Percentiles rank a stretch among this genome's conserved stretches.
phyloP scores from a whole-genome alignment of 2,113 vertebrate genomes.

The Cinclus cinclus region DNA sequence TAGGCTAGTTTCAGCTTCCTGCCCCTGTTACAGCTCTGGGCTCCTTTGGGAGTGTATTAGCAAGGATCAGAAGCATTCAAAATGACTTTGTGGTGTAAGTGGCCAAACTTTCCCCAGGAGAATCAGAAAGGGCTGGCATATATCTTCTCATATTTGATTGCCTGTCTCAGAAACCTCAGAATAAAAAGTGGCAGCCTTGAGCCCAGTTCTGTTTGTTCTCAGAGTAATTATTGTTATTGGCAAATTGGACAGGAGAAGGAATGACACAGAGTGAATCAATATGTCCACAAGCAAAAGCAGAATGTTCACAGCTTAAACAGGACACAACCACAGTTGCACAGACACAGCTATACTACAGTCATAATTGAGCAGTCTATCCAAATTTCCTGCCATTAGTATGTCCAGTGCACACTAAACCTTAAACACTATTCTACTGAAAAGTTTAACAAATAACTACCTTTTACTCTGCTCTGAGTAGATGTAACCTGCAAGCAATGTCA shows the following conservation, averaged over 20 bases:
- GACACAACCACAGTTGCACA: not conserved
- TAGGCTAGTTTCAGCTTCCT: not conserved
- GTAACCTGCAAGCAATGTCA: not conserved
- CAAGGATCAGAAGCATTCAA: not conserved
- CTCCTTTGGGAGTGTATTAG: not conserved
- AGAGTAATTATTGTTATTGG: not conserved
- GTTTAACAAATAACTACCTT: not conserved
- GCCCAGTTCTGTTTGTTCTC: constrained; percentile 25
- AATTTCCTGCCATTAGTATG: not conserved
- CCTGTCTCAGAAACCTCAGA: not conserved
- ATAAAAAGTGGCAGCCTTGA: constrained; percentile 1
- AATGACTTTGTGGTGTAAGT: not conserved
- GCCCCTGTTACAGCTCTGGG: not conserved
- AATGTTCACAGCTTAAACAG: constrained; percentile 22
- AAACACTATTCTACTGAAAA: not conserved
- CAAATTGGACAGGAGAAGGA: constrained; percentile 27
- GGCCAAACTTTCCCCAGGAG: not conserved
- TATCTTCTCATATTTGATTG: not conserved
- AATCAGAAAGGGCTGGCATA: not conserved
- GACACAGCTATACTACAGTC: not conserved
- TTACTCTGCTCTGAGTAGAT: not conserved
- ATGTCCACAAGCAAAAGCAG: constrained; percentile 28
- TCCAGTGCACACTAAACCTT: not conserved
- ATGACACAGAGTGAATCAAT: constrained; percentile 48
- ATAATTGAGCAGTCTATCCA: not conserved